A percentile compares a stretch with the other conserved stretches of the same genome.
phyloP scores from a whole-genome alignment of 2,113 vertebrate genomes.

The Plecotus auritus region DNA sequence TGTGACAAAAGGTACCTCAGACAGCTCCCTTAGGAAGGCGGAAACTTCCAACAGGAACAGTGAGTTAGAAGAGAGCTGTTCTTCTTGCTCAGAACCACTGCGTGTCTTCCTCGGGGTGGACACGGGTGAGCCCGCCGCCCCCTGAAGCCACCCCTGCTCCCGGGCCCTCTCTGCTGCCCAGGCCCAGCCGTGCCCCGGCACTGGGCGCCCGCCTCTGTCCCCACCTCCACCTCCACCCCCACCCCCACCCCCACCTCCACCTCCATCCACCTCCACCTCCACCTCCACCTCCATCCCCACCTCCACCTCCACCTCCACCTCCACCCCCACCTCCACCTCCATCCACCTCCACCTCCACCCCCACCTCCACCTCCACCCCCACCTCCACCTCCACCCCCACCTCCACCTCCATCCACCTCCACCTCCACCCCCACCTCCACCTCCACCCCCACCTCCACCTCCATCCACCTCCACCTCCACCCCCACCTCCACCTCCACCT shows the following conservation, averaged over 20 bases:
- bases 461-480: too few species aligned
- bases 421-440: too few species aligned
- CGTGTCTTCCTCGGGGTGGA: too few species aligned
- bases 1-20: not conserved
- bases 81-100: not conserved
- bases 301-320: not conserved
- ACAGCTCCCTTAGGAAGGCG: not conserved
- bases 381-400: not conserved
- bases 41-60: not conserved
- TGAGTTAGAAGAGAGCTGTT: not conserved
- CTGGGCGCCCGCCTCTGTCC: fast-evolving
- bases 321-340: not conserved
- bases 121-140: not conserved
- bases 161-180: not conserved
- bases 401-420: not conserved
- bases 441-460: too few species aligned
- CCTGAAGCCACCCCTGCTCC: too few species aligned
- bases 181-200: fast-evolving
- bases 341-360: too few species aligned
- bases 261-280: too few species aligned
- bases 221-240: not conserved
- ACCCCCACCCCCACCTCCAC: not conserved
- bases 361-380: too few species aligned
- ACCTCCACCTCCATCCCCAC: too few species aligned
- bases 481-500: not conserved